phyloP scores from a whole-genome alignment of 35 echinoderm and acorn worm species.

The Patiria miniata region DNA sequence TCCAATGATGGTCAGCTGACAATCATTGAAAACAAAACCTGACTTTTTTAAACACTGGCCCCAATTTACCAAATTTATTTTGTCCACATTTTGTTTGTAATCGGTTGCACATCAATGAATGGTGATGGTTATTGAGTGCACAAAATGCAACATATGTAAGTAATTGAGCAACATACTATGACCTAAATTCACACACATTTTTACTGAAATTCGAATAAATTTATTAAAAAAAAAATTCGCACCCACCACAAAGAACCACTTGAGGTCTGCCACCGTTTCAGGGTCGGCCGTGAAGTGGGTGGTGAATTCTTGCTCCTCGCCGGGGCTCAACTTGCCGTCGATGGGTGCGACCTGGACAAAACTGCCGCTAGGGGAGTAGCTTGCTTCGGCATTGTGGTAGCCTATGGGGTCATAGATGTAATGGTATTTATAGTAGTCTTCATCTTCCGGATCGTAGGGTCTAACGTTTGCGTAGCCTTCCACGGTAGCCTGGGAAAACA shows the following conservation, averaged over 20 bases:
- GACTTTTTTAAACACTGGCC: too few relatives aligned
- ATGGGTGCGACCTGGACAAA: conserved; percentile 73
- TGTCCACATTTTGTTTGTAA: too few relatives aligned
- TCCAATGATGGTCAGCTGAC: too few relatives aligned
- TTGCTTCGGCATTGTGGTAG: conserved; percentile 11
- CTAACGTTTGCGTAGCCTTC: background rate
- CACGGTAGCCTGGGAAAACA: conserved; percentile 21
- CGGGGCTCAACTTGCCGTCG: conserved; percentile 27
- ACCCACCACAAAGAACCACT: conserved; percentile 37
- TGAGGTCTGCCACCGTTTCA: background rate
- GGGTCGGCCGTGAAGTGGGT: conserved; percentile 44
- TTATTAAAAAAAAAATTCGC: background rate
- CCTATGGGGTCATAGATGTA: conserved; percentile 45
- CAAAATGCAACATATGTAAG: too few relatives aligned
- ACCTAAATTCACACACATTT: too few relatives aligned
- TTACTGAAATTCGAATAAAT: too few relatives aligned
- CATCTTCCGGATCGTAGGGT: background rate
- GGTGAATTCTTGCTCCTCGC: conserved; percentile 35
- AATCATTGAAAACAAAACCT: too few relatives aligned
- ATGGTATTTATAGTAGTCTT: background rate
- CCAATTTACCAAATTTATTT: too few relatives aligned
- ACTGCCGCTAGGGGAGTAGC: conserved; percentile 76
- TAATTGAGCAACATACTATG: too few relatives aligned
- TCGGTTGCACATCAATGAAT: too few relatives aligned
- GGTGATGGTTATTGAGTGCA: too few relatives aligned